Percentiles rank a stretch among this genome's conserved stretches.
phyloP scores from a whole-genome alignment of 2,888 invertebrate species.

The Taphrorychus bicolor region DNA sequence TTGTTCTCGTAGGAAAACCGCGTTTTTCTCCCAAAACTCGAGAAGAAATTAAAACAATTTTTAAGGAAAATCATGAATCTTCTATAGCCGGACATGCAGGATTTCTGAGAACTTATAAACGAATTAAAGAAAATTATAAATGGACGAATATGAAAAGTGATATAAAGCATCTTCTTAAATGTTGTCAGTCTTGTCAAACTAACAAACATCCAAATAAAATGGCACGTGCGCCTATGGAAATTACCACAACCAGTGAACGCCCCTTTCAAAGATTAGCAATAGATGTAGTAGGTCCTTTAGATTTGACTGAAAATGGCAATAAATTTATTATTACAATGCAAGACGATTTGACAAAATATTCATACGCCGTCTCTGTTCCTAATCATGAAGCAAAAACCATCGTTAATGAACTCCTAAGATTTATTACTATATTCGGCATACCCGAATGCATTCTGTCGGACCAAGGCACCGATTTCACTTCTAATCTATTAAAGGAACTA shows the following conservation, averaged over 20 bases:
- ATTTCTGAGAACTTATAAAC: constrained; percentile 24
- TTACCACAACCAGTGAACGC: constrained; percentile 48
- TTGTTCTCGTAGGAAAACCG: constrained; percentile 22
- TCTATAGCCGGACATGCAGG: constrained; percentile 38
- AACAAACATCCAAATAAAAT: constrained; percentile 43
- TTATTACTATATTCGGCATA: constrained; percentile 45
- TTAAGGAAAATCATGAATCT: constrained; percentile 43
- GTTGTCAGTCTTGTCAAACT: constrained; percentile 44
- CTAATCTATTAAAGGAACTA: constrained; percentile 48
- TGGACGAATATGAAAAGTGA: constrained; percentile 41
- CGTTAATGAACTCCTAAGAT: constrained; percentile 44
- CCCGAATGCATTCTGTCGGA: constrained; percentile 50
- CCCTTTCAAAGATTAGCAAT: constrained; percentile 42
- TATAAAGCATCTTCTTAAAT: constrained; percentile 36
- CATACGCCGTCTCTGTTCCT: constrained; percentile 48
- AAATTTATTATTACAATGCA: constrained; percentile 45
- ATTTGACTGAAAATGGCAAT: constrained; percentile 38
- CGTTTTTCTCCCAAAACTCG: constrained; percentile 9
- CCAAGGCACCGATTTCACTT: constrained; percentile 48
- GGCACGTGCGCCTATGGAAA: constrained; percentile 50
- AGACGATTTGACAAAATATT: constrained; percentile 53
- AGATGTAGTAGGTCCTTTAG: constrained; percentile 25
- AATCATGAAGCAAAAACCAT: constrained; percentile 52
- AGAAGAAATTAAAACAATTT: constrained; percentile 39
- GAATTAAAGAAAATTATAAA: constrained; percentile 42